These are phyloP conservation scores for Sternotherus odoratus DNA, from an alignment of 2,797 vertebrate species.

Conservation along the genomic window DNA sequence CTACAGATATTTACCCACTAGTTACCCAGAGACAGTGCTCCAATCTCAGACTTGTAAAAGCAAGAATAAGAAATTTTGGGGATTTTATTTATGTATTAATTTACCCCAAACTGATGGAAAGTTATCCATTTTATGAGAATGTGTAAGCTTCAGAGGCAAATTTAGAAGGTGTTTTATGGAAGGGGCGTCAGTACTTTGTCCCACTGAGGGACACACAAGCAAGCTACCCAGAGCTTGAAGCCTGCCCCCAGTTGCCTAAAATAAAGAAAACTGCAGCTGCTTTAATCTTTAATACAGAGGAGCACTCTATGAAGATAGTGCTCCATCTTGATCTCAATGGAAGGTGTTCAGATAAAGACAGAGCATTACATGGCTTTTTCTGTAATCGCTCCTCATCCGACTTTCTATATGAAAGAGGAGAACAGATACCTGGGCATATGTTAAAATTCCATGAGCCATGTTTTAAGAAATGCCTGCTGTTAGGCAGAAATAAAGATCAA, in stretches of 20 bases:
- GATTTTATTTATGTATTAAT: neutral
- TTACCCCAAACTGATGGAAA: neutral
- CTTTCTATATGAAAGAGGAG: neutral
- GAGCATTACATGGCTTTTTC: neutral
- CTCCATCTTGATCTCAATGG: neutral
- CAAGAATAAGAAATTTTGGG: neutral
- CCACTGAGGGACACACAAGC: neutral
- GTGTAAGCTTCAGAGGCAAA: neutral
- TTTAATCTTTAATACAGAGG: neutral
- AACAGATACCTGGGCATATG: accelerated
- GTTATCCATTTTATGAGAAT: neutral
- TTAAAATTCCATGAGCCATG: neutral
- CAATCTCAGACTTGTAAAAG: neutral
- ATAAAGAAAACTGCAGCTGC: accelerated
- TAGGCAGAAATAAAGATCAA: neutral
- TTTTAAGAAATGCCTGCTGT: neutral
- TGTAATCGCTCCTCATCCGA: neutral
- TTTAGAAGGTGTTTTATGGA: neutral
- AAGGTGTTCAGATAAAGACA: neutral
- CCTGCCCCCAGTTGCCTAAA: neutral
- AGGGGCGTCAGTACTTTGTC: neutral
- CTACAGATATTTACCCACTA: neutral
- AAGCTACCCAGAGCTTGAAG: accelerated
- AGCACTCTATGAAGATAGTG: neutral
- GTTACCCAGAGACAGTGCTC: neutral